Conservation (phyloP, 2,888 invertebrate genomes). For the Carabus problematicus region DNA sequence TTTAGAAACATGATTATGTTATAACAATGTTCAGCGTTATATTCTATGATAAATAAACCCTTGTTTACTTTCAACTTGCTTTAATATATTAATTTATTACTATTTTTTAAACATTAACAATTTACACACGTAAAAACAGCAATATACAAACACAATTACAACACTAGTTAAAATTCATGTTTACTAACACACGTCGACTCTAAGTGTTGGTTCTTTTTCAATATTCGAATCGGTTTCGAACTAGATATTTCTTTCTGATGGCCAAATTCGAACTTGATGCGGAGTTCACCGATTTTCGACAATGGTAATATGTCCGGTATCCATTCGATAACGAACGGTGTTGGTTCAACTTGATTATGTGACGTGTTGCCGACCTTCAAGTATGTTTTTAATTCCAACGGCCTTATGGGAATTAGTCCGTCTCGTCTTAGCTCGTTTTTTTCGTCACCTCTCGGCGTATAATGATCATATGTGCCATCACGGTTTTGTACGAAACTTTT, state of each 20-base stretch:
- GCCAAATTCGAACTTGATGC: slow-evolving; percentile 75
- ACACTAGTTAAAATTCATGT: neutral
- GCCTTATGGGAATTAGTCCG: slow-evolving; percentile 62
- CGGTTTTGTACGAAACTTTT: slow-evolving; percentile 69
- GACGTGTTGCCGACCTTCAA: slow-evolving; percentile 67
- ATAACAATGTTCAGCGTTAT: no score
- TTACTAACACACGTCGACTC: neutral
- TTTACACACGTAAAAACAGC: slow-evolving; percentile 1
- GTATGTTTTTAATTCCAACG: slow-evolving; percentile 68
- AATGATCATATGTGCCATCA: slow-evolving; percentile 65
- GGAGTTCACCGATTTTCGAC: slow-evolving; percentile 74
- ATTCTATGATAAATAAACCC: neutral
- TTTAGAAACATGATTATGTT: no score
- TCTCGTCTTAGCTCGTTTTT: slow-evolving; percentile 54
- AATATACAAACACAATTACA: slow-evolving; percentile 4
- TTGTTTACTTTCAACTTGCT: neutral
- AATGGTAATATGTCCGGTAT: slow-evolving; percentile 74
- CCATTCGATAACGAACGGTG: slow-evolving; percentile 78
- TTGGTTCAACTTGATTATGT: slow-evolving; percentile 61
- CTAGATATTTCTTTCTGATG: slow-evolving; percentile 60
- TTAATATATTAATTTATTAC: no score
- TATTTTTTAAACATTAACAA: slow-evolving; percentile 4
- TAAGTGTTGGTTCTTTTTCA: slow-evolving; percentile 16
- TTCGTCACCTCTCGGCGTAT: slow-evolving; percentile 50
- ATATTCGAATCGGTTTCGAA: slow-evolving; percentile 16